These are phyloP conservation scores for Xanthia icteritia DNA, from an alignment of 2,888 invertebrate genomes.

Conservation along the genomic window DNA sequence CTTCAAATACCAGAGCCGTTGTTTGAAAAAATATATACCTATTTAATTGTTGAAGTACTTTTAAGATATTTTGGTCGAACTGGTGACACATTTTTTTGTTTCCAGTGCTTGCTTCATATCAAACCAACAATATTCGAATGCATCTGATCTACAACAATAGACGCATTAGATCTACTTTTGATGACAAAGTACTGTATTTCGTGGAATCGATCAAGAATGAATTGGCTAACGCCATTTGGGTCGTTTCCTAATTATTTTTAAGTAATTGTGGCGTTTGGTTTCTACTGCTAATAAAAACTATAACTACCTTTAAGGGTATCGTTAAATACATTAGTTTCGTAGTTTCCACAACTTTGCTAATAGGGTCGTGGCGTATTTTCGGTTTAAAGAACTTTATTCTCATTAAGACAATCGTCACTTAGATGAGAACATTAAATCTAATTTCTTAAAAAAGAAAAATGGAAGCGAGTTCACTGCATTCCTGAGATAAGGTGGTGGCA, in stretches of 20 bases:
- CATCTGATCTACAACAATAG: neutral
- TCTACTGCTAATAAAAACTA: conserved; percentile 15
- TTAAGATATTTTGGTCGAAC: neutral
- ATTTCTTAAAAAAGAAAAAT: no score
- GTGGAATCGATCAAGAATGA: conserved; percentile 10
- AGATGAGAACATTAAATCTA: no score
- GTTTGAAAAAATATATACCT: neutral
- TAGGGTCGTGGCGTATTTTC: neutral
- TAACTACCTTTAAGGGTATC: neutral
- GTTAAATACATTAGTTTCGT: conserved; percentile 7
- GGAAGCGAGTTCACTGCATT: no score
- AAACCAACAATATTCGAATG: conserved; percentile 5
- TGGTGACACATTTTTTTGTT: neutral
- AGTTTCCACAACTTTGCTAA: neutral
- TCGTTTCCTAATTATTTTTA: conserved; percentile 38
- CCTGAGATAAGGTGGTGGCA: no score
- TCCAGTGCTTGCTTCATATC: neutral
- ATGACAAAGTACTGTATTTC: neutral
- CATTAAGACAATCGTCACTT: neutral
- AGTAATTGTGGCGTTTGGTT: conserved; percentile 29
- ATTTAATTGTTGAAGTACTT: neutral
- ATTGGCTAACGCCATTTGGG: conserved; percentile 7
- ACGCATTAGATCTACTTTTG: neutral
- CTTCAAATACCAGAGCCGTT: neutral
- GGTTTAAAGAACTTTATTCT: no score